Percentiles rank a stretch among this genome's conserved stretches.
Conservation (phyloP, 2,113 vertebrate genomes). For the Megaceryle torquata region DNA sequence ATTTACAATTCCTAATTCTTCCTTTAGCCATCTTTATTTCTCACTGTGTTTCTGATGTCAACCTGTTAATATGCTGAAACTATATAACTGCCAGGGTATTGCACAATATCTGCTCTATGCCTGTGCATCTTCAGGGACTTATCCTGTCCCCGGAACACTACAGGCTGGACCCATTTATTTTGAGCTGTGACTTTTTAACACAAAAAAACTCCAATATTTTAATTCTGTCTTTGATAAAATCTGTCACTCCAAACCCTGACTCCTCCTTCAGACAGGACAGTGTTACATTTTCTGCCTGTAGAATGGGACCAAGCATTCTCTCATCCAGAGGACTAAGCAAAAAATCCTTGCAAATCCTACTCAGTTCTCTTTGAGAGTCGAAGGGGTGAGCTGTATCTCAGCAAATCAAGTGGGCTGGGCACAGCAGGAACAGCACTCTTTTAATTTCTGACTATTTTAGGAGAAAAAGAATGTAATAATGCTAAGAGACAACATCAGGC, state of each 20-base stretch:
- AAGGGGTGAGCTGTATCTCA: not conserved
- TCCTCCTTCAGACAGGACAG: not conserved
- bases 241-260: not conserved
- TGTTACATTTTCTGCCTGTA: not conserved
- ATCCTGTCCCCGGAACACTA: not conserved
- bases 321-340: not conserved
- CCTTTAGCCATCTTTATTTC: not conserved
- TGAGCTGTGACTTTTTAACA: not conserved
- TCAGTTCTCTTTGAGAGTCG: not conserved
- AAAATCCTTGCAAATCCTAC: not conserved
- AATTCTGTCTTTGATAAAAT: not conserved
- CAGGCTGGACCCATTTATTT: rapidly evolving
- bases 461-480: not conserved
- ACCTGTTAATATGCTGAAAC: not conserved
- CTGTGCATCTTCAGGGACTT: not conserved
- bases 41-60: not conserved
- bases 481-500: not conserved
- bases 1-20: not conserved
- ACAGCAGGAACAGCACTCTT: not conserved
- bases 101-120: not conserved
- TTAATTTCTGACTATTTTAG: not conserved
- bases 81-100: not conserved
- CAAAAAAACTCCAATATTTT: not conserved
- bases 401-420: not conserved
- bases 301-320: not conserved